Percentiles rank a stretch among this genome's conserved stretches.
These are phyloP conservation scores for Colletes gigas DNA, from an alignment of 1,140 invertebrate species.

Conservation along the genomic window DNA sequence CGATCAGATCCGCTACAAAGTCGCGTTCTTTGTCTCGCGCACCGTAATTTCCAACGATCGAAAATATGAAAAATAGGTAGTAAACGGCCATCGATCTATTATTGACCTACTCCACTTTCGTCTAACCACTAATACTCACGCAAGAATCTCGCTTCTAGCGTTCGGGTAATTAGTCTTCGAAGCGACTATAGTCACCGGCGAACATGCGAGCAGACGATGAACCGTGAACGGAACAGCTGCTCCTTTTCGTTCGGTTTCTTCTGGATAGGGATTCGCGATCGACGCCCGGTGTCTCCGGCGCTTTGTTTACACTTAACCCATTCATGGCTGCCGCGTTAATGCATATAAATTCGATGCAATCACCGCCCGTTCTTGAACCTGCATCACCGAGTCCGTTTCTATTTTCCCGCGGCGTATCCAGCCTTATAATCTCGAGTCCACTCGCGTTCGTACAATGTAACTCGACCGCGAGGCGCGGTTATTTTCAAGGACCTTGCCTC, in stretches of 20 bases:
- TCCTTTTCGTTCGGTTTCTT: not conserved
- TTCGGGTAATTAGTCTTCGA: too few species aligned
- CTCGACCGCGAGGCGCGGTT: constrained; percentile 1
- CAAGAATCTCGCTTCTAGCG: too few species aligned
- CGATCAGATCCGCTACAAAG: too few species aligned
- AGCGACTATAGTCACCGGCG: too few species aligned
- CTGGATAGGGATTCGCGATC: not conserved
- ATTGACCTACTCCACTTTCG: not conserved
- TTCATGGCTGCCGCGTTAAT: constrained; percentile 4
- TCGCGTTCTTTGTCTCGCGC: not conserved
- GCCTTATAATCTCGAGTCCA: constrained; percentile 11
- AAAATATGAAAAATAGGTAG: not conserved
- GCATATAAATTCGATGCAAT: constrained; percentile 37
- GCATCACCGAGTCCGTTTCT: constrained; percentile 17
- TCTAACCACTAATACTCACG: too few species aligned
- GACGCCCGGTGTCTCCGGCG: too few species aligned
- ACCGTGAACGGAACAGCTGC: too few species aligned
- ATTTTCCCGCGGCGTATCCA: constrained; percentile 15
- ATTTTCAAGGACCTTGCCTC: constrained; percentile 9
- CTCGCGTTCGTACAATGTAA: constrained; percentile 26
- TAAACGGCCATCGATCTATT: not conserved
- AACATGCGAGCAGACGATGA: too few species aligned
- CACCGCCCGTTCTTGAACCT: constrained; percentile 36
- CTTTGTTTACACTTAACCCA: constrained; percentile 14
- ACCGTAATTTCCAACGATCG: not conserved